These are phyloP conservation scores for Lomographa bimaculata DNA, from an alignment of 2,888 invertebrate species.

Conservation along the genomic window DNA sequence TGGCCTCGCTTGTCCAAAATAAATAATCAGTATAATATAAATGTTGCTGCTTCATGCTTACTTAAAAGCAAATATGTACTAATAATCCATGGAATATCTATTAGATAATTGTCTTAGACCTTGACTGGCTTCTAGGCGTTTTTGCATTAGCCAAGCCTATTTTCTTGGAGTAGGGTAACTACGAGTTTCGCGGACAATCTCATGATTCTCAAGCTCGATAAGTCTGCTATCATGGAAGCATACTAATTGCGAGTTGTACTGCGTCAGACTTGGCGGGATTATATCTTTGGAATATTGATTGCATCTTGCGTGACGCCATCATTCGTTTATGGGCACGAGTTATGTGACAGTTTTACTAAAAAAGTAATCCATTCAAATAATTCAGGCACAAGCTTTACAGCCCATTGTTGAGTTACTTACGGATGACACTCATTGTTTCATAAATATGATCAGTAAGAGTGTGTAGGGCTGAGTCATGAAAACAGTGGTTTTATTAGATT, in stretches of 20 bases:
- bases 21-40: conserved; percentile 15
- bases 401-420: conserved; percentile 27
- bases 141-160: conserved; percentile 31
- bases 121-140: conserved; percentile 49
- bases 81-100: conserved; percentile 68
- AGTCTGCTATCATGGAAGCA: conserved; percentile 46
- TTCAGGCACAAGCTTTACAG: conserved; percentile 27
- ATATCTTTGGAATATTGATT: conserved; percentile 13
- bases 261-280: conserved; percentile 45
- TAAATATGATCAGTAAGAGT: conserved; percentile 13
- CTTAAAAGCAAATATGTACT: conserved; percentile 58
- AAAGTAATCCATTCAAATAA: conserved; percentile 26
- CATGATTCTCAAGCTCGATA: too few relatives aligned
- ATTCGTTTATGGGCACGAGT: conserved; percentile 38
- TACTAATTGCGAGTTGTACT: conserved; percentile 52
- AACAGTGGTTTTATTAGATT: conserved; percentile 18
- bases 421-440: conserved; percentile 30
- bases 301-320: conserved; percentile 38
- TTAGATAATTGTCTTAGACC: conserved; percentile 56
- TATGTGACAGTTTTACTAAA: conserved; percentile 50
- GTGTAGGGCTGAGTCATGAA: conserved; percentile 43
- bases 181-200: conserved; percentile 30
- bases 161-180: conserved; percentile 40
- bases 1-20: conserved; percentile 59
- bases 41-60: conserved; percentile 41